phyloP scores from a whole-genome alignment of 2,888 invertebrate genomes.

The Torymus auratus region DNA sequence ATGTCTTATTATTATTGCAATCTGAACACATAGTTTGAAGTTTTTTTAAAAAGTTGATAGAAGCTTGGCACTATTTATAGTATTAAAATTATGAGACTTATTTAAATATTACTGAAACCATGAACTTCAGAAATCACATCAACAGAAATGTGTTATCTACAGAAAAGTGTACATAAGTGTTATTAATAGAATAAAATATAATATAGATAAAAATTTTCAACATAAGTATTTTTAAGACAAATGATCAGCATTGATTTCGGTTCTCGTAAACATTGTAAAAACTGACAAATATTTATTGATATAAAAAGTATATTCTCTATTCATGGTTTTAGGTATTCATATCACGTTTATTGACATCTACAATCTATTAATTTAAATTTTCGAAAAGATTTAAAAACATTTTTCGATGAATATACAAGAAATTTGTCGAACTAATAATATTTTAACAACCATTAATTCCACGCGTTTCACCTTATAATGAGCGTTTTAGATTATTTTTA shows the following conservation, averaged over 20 bases:
- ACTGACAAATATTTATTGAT: background rate
- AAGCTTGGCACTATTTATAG: conserved; percentile 18
- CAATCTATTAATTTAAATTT: too few species aligned
- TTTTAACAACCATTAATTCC: background rate
- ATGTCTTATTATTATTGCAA: conserved; percentile 30
- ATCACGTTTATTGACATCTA: conserved; percentile 6
- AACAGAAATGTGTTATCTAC: too few species aligned
- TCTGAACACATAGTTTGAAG: conserved; percentile 28
- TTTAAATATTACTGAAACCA: background rate
- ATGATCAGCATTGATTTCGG: too few species aligned
- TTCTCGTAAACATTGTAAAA: background rate
- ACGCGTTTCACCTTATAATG: background rate
- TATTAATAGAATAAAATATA: too few species aligned
- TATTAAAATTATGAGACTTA: background rate
- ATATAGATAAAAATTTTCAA: too few species aligned
- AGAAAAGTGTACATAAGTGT: too few species aligned
- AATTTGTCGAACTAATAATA: background rate
- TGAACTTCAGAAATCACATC: too few species aligned
- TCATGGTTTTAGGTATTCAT: too few species aligned
- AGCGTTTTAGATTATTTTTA: background rate
- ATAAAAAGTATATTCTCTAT: background rate
- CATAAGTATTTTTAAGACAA: too few species aligned
- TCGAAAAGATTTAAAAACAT: too few species aligned
- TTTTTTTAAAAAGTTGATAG: background rate
- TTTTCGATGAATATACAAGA: too few species aligned